Percentiles rank a stretch among this genome's conserved stretches.
Evolutionary conservation across 2,113 vertebrate species (phyloP).

Genomic region (Phalacrocorax carbo): DNA sequence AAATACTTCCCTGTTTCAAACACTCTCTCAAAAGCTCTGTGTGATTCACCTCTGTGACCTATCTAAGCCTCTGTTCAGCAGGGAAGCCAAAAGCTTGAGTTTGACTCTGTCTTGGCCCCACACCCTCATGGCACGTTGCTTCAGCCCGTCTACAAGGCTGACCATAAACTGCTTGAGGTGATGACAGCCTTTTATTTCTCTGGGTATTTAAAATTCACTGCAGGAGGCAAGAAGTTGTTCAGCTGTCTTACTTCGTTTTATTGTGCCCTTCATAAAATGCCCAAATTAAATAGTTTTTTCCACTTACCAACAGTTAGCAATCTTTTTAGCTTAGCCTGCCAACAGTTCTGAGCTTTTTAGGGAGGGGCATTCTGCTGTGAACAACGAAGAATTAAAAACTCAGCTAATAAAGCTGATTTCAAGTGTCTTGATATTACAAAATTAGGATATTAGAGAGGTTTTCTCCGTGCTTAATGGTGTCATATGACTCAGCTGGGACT

Average conservation of each 20-base stretch:
- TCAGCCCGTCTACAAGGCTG: neutral
- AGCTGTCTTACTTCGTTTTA: neutral
- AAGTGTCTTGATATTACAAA: neutral
- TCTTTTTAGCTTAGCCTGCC: neutral
- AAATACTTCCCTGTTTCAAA: neutral
- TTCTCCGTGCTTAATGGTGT: neutral
- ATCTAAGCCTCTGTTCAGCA: neutral
- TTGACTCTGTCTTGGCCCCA: neutral
- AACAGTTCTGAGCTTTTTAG: neutral
- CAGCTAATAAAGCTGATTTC: neutral
- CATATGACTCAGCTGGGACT: neutral
- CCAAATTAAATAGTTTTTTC: neutral
- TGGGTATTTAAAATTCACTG: constrained; percentile 11
- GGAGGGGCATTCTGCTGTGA: neutral
- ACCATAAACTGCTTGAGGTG: neutral
- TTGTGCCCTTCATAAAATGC: neutral
- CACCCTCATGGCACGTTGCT: neutral
- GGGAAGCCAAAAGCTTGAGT: neutral
- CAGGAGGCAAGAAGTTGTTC: neutral
- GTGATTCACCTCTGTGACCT: neutral
- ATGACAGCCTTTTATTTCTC: constrained; percentile 9
- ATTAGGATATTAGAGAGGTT: neutral
- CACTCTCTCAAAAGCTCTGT: neutral
- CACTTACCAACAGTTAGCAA: neutral
- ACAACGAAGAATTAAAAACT: neutral